A percentile compares a stretch with the other conserved stretches of the same genome.
These are phyloP conservation scores for Triops cancriformis DNA, from an alignment of 1,140 invertebrate genomes.

Conservation along the genomic window DNA sequence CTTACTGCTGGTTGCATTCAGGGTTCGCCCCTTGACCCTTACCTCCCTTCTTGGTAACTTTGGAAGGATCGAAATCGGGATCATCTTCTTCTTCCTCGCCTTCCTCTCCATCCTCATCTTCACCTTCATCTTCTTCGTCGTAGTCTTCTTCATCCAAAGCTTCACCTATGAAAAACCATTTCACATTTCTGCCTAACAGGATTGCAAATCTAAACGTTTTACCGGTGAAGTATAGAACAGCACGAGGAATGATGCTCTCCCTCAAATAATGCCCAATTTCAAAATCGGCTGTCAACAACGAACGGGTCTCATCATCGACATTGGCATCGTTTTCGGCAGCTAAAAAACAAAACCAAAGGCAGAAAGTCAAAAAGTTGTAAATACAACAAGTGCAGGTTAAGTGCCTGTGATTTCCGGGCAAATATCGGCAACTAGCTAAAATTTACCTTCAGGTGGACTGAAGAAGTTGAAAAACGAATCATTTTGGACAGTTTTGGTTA, in stretches of 20 bases:
- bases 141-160: slow-evolving; percentile 28
- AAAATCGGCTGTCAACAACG: slow-evolving; percentile 80
- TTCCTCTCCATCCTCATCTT: slow-evolving; percentile 27
- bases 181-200: not conserved
- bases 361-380: not conserved
- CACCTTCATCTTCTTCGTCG: slow-evolving; percentile 28
- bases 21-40: slow-evolving; percentile 26
- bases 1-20: slow-evolving; percentile 28
- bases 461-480: slow-evolving; percentile 99
- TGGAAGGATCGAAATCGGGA: slow-evolving; percentile 27
- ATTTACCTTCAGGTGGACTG: slow-evolving; percentile 64
- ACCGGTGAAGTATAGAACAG: slow-evolving; percentile 89
- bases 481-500: slow-evolving; percentile 86
- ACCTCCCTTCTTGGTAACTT: slow-evolving; percentile 19
- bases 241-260: slow-evolving; percentile 82
- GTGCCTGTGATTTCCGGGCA: not conserved
- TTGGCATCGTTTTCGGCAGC: slow-evolving; percentile 45
- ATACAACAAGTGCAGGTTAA: slow-evolving; percentile 27
- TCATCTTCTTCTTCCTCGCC: slow-evolving; percentile 28
- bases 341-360: not conserved
- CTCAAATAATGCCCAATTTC: slow-evolving; percentile 97
- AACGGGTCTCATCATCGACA: slow-evolving; percentile 63
- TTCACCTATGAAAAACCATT: slow-evolving; percentile 22
- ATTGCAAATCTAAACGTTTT: slow-evolving; percentile 27
- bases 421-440: not conserved